Conservation (phyloP, 2,888 invertebrate genomes). For the Dasysyrphus albostriatus region DNA sequence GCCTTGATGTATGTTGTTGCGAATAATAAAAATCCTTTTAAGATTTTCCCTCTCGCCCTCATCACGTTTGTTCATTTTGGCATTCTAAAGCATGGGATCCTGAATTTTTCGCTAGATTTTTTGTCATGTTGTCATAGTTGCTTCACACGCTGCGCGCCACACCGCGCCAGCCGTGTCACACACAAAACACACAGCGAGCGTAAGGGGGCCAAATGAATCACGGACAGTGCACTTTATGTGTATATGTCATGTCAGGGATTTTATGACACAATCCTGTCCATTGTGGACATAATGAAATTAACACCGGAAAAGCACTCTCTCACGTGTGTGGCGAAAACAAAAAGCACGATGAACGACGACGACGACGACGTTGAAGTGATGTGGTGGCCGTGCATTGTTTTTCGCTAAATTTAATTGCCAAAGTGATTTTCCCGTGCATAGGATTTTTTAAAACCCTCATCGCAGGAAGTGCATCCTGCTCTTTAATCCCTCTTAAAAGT, state of each 20-base stretch:
- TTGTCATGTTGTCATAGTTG: constrained; percentile 48
- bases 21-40: constrained; percentile 80
- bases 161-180: neutral
- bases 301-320: constrained; percentile 72
- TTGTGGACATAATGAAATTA: constrained; percentile 75
- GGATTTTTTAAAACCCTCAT: neutral
- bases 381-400: constrained; percentile 39
- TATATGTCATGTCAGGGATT: constrained; percentile 59
- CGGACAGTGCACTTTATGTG: constrained; percentile 55
- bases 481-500: constrained; percentile 47
- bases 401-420: constrained; percentile 66
- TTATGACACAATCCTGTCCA: constrained; percentile 71
- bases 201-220: constrained; percentile 32
- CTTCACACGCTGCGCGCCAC: neutral
- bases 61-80: neutral
- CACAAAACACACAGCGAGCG: neutral
- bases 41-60: constrained; percentile 69
- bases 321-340: constrained; percentile 47
- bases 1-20: constrained; percentile 74
- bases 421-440: constrained; percentile 33
- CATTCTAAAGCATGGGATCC: constrained; percentile 7
- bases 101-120: constrained; percentile 35
- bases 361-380: constrained; percentile 21
- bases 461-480: constrained; percentile 47
- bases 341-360: neutral